Base-by-base conservation (phyloP, 2,113 vertebrate genomes). In the Phrynocephalus versicolor region DNA sequence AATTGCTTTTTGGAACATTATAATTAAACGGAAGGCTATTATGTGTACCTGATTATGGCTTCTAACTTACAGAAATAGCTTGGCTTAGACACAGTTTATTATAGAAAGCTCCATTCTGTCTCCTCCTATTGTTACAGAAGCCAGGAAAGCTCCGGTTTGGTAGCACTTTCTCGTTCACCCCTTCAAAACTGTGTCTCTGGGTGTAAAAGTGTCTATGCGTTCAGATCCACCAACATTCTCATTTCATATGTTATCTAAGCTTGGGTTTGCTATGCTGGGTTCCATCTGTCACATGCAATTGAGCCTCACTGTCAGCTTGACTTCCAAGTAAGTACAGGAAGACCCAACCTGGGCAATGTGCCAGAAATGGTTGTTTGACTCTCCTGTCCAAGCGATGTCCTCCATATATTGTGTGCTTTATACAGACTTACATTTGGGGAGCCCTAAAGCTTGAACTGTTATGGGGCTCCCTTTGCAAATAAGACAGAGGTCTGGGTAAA, bases 11-110 rank as follows among this genome's bases (percentile, higher is more conserved):
- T 51, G 62, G 87, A 88, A 82, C 78, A 67, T 65, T 5, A 73
- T 73, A 75, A 83, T 79, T 87, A 83, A 91, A 85, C 84, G 33
- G 92, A 69, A 85, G 67, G 41, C 87, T 91, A 58, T 83, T 74
- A n/a, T 33, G 15, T 62, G 37, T 37, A 74, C 57, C 57, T 45
- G 70, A 74, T 45, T 39, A 74, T 41, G 35, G 18, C 74, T 58
- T 45, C 35, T 83, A 74, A 74, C 51, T 60, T 82, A 39, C 57
- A 39, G 27, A 73, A 62, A 74, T 64, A 73, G 81, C 79, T 3
- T 60, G 76, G 6, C 74, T 82, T 79, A 89, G n/a, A 70, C 90
- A 37, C 82, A 6, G 78, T 87, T 86, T 76, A 74, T 73, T 83
- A 62, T 88, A 90, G 73, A 87, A 89, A 89, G 12, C 8, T 85